Percentiles rank a stretch among this genome's conserved stretches.
Conservation (phyloP, 2,888 invertebrate genomes). For the Allygus modestus region DNA sequence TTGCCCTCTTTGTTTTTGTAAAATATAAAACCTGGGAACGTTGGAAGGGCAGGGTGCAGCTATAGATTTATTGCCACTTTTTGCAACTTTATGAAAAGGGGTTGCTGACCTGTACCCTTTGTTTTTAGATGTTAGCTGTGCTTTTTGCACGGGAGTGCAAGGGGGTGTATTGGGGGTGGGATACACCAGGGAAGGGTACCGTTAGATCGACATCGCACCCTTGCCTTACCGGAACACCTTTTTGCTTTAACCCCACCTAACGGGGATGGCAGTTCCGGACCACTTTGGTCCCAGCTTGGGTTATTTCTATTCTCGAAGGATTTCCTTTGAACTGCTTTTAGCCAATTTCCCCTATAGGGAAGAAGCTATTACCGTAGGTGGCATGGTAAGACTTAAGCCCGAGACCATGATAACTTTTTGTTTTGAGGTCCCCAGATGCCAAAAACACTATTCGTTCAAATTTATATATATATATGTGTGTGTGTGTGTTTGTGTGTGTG, state of each 20-base stretch:
- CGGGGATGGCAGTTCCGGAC: too few species aligned
- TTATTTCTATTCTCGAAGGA: neutral
- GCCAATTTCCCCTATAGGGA: too few species aligned
- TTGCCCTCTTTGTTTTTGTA: neutral
- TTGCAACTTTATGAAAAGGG: conserved; percentile 30
- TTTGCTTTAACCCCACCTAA: neutral
- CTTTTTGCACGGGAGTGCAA: neutral
- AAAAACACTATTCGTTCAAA: too few species aligned
- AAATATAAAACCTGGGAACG: neutral
- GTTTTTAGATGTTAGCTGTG: neutral
- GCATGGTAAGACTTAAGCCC: too few species aligned
- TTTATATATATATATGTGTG: too few species aligned
- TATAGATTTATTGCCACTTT: conserved; percentile 2
- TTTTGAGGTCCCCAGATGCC: too few species aligned
- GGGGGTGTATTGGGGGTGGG: too few species aligned
- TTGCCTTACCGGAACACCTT: conserved; percentile 15
- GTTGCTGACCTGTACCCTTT: conserved; percentile 8
- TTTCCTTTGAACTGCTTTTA: neutral
- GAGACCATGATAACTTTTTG: too few species aligned
- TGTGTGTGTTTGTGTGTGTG: too few species aligned
- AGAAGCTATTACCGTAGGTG: too few species aligned
- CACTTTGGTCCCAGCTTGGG: neutral
- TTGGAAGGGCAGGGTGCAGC: neutral
- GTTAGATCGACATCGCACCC: conserved; percentile 5
- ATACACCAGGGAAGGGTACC: neutral